Conservation (phyloP, 2,888 invertebrate genomes). For the Notocelia uddmanniana region DNA sequence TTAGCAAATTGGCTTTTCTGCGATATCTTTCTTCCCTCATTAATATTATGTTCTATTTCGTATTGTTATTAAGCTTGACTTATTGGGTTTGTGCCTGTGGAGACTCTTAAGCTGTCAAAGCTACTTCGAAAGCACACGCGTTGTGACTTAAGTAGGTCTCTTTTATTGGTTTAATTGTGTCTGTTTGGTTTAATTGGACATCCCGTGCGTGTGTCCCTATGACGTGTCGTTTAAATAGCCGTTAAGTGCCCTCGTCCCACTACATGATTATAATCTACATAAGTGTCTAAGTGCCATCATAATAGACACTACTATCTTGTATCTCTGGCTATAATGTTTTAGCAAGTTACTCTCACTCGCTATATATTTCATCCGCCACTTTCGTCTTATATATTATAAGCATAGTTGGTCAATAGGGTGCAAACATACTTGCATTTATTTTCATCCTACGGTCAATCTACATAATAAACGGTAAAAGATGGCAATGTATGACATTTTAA, state of each 20-base stretch:
- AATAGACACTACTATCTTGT: background rate
- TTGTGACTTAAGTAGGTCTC: constrained; percentile 23
- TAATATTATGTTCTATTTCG: background rate
- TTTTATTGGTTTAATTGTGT: constrained; percentile 37
- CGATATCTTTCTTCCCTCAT: background rate
- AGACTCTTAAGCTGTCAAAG: background rate
- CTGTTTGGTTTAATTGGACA: constrained; percentile 35
- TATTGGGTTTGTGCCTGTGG: background rate
- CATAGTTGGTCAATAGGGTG: background rate
- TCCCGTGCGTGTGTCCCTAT: constrained; percentile 37
- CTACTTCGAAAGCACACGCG: background rate
- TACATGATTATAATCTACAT: background rate
- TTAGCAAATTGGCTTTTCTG: background rate
- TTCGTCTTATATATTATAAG: constrained; percentile 20
- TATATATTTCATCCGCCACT: background rate
- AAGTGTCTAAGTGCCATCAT: constrained; percentile 1
- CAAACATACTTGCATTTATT: background rate
- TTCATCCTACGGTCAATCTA: no score
- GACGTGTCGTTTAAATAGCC: constrained; percentile 18
- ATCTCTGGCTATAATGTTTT: constrained; percentile 9
- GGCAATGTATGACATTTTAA: no score
- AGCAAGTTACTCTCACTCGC: constrained; percentile 19
- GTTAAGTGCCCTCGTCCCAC: constrained; percentile 13
- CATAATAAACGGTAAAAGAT: no score
- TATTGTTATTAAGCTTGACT: background rate